Conservation (phyloP, 2,888 invertebrate species). For the Desoria tigrina region DNA sequence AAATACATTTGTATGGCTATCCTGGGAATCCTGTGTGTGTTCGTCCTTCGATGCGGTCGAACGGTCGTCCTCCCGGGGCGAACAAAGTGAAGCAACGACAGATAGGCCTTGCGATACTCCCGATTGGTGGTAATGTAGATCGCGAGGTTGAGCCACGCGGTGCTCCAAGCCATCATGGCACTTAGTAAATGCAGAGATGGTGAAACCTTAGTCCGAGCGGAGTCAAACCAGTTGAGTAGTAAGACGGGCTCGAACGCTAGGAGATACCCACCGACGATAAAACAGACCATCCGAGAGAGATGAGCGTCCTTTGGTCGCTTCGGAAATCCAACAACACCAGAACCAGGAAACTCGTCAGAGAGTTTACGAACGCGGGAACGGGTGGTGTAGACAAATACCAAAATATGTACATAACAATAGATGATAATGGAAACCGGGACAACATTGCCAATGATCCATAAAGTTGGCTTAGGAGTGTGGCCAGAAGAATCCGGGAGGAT, state of each 20-base stretch:
- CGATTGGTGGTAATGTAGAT: too few relatives aligned
- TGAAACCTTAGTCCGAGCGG: too few relatives aligned
- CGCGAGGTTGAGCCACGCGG: too few relatives aligned
- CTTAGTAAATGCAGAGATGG: too few relatives aligned
- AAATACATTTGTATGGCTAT: too few relatives aligned
- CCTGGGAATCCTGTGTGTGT: too few relatives aligned
- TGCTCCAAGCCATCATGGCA: too few relatives aligned
- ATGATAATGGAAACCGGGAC: constrained; percentile 13
- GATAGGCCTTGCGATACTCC: constrained; percentile 5
- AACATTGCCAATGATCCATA: constrained; percentile 17
- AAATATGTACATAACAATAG: neutral
- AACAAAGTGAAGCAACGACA: neutral
- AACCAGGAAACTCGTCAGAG: neutral
- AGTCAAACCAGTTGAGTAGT: constrained; percentile 10
- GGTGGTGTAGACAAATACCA: neutral
- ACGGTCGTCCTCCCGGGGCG: neutral
- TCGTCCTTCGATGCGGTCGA: neutral
- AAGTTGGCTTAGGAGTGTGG: constrained; percentile 2
- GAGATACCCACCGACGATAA: neutral
- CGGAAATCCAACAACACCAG: too few relatives aligned
- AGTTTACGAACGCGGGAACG: neutral
- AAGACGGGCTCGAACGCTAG: constrained; percentile 19
- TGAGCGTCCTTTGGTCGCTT: too few relatives aligned
- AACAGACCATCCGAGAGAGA: neutral
- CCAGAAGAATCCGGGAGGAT: constrained; percentile 19